These are phyloP conservation scores for Syndactyla subalaris DNA, from an alignment of 2,797 vertebrate species.

Conservation along the genomic window DNA sequence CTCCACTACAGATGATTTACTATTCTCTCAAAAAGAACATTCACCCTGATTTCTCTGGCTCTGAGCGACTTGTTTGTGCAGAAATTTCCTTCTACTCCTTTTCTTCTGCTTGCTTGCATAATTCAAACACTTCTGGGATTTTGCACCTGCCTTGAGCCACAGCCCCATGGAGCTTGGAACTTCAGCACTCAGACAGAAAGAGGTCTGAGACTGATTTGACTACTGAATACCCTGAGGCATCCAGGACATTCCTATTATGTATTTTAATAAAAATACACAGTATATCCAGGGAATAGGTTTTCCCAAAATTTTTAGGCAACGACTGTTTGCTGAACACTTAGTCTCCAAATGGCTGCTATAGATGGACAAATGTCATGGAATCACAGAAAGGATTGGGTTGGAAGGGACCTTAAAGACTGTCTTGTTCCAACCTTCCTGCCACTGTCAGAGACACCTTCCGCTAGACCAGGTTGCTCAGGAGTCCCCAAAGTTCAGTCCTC, in stretches of 20 bases:
- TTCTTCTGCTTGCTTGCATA: background rate
- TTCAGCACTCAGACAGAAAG: background rate
- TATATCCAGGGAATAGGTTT: background rate
- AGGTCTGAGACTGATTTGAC: background rate
- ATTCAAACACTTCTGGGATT: background rate
- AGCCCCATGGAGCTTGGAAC: background rate
- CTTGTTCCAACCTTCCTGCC: background rate
- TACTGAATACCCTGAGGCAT: background rate
- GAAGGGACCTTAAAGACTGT: background rate
- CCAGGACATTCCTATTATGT: background rate
- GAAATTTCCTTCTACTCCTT: background rate
- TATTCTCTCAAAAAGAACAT: background rate
- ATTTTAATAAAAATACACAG: background rate
- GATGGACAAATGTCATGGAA: background rate
- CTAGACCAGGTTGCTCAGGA: too few species aligned
- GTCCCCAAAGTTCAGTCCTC: background rate
- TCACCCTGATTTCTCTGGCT: background rate
- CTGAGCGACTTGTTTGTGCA: accelerated
- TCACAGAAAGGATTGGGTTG: background rate
- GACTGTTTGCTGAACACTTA: background rate
- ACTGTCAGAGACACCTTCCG: background rate
- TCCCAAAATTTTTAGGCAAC: background rate
- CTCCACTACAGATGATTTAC: background rate
- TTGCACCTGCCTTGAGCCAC: background rate
- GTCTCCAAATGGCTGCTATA: background rate